A percentile compares a stretch with the other conserved stretches of the same genome.
phyloP scores from a whole-genome alignment of 2,113 vertebrate species.

The Talpa occidentalis region DNA sequence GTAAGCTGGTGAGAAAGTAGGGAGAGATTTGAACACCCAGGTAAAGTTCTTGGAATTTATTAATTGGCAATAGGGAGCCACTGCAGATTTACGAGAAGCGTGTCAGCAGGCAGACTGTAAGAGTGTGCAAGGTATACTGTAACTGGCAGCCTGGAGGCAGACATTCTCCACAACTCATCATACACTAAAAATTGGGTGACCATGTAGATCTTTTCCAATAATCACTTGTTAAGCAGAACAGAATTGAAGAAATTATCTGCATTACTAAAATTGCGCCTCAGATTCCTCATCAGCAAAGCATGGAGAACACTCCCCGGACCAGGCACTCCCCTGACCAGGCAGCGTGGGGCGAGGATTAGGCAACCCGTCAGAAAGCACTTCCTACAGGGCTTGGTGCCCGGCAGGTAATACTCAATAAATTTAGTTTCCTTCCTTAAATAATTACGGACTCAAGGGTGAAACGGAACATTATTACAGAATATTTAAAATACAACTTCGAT shows the following conservation, averaged over 20 bases:
- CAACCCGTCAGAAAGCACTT: not conserved
- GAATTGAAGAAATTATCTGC: not conserved
- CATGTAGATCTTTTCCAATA: not conserved
- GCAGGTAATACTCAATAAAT: not conserved
- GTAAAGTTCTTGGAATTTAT: not conserved
- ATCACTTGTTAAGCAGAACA: not conserved
- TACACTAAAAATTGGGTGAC: not conserved
- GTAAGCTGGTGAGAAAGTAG: not conserved
- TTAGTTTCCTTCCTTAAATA: constrained; percentile 36
- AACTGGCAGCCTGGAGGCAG: not conserved
- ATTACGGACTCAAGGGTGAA: constrained; percentile 2
- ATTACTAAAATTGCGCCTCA: not conserved
- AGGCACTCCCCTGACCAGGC: no score
- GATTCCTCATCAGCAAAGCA: not conserved
- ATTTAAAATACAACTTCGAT: constrained; percentile 27
- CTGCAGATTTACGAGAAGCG: not conserved
- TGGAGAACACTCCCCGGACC: not conserved
- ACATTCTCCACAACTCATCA: not conserved
- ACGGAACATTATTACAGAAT: constrained; percentile 3
- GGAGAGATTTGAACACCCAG: not conserved
- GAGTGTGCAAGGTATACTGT: not conserved
- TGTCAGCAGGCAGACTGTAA: no score
- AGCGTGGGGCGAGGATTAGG: not conserved
- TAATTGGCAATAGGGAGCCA: not conserved
- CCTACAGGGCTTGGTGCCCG: not conserved